Evolutionary conservation across 2,113 vertebrate species (phyloP).

Genomic region (Gnathonemus echidnorhynchus): DNA sequence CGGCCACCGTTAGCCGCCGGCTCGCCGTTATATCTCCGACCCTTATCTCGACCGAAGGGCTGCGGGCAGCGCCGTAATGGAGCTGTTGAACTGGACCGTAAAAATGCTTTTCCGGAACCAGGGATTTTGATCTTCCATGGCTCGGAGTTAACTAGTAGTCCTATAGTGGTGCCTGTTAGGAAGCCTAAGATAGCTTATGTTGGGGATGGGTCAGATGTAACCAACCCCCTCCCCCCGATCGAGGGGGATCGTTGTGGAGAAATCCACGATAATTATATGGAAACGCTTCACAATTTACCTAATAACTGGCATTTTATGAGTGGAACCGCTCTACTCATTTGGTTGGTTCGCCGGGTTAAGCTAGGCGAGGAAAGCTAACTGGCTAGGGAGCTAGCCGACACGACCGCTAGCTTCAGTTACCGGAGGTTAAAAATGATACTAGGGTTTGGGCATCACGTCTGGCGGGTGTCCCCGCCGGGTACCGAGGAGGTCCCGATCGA

Average conservation of each 20-base stretch:
- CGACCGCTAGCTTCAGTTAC: background rate
- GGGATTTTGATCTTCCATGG: background rate
- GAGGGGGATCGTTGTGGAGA: background rate
- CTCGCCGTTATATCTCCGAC: background rate
- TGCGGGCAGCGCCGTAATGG: background rate
- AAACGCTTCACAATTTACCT: background rate
- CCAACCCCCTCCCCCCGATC: background rate
- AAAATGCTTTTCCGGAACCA: background rate
- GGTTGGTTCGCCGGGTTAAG: background rate
- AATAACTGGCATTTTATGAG: background rate
- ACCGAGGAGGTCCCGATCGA: background rate
- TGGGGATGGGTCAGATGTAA: background rate
- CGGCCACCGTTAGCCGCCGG: background rate
- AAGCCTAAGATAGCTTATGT: background rate
- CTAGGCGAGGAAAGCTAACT: background rate
- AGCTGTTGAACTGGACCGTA: background rate
- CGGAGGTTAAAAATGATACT: background rate
- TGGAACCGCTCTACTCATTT: background rate
- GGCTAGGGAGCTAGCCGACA: background rate
- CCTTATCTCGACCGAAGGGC: background rate
- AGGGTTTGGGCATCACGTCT: background rate
- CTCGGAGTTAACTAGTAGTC: background rate
- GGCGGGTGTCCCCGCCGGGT: background rate
- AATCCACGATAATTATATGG: background rate
- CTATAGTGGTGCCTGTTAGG: background rate